phyloP scores from a whole-genome alignment of 2,797 vertebrate genomes.

The Acanthis flammea region DNA sequence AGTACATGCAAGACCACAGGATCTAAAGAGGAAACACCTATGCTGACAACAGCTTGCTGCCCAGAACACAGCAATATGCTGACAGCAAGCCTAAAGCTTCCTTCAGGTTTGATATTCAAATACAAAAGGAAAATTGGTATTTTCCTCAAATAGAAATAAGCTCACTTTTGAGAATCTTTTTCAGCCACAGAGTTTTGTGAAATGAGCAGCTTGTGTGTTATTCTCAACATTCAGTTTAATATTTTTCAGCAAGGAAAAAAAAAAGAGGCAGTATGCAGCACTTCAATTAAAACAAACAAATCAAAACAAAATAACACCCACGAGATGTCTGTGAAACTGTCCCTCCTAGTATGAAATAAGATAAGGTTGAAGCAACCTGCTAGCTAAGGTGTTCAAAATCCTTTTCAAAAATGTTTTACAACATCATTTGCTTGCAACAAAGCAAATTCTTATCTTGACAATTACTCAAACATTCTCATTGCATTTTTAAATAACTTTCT shows the following conservation, averaged over 20 bases:
- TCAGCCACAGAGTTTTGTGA: neutral
- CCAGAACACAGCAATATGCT: neutral
- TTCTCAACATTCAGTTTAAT: constrained; percentile 13
- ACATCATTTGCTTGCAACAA: neutral
- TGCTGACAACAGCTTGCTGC: neutral
- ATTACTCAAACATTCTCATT: neutral
- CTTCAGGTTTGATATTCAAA: neutral
- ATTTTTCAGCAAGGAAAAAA: neutral
- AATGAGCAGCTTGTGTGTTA: constrained; percentile 27
- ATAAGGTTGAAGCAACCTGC: neutral
- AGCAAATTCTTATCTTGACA: neutral
- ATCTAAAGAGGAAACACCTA: neutral
- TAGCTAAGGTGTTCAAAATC: neutral
- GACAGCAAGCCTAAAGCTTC: neutral
- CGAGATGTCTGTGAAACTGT: neutral
- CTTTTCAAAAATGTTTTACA: neutral
- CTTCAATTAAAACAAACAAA: constrained; percentile 43
- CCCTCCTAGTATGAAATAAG: neutral
- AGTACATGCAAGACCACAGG: neutral
- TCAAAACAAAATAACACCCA: neutral
- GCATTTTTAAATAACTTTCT: neutral
- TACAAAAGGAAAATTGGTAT: neutral
- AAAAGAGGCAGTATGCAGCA: neutral
- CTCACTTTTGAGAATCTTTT: neutral
- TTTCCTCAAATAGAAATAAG: neutral